Percentiles rank a stretch among this genome's conserved stretches.
phyloP scores from a whole-genome alignment of 2,797 vertebrate species.

The Ibycter americanus region DNA sequence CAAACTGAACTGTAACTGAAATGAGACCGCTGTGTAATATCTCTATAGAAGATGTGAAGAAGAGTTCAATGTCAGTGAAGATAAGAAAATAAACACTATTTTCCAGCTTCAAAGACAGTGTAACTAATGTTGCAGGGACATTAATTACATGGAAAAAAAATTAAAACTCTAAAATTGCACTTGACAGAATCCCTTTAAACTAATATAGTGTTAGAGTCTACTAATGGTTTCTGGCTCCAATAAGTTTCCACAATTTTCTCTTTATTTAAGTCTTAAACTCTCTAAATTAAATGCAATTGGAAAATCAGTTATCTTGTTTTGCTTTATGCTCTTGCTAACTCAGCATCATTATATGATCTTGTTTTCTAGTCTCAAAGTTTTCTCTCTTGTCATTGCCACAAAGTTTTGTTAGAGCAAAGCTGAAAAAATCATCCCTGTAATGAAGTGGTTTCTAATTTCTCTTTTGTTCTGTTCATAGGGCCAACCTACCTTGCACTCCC shows the following conservation, averaged over 20 bases:
- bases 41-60: neutral
- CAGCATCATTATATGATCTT: conserved; percentile 25
- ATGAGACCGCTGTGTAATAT: neutral
- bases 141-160: conserved; percentile 27
- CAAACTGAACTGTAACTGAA: neutral
- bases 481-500: neutral
- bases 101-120: neutral
- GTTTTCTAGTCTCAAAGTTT: conserved; percentile 27
- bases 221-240: conserved; percentile 48
- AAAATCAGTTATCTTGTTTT: conserved; percentile 64
- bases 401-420: neutral
- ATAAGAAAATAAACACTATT: neutral
- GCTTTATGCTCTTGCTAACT: conserved; percentile 32
- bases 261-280: conserved; percentile 66
- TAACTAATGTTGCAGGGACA: conserved; percentile 25
- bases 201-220: neutral
- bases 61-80: neutral
- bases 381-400: neutral
- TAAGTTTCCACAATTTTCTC: conserved; percentile 27
- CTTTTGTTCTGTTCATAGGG: neutral
- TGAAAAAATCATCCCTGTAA: neutral
- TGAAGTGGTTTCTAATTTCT: neutral
- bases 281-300: conserved; percentile 55
- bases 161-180: conserved; percentile 3
- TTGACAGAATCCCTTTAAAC: conserved; percentile 61